Percentiles rank a stretch among this genome's conserved stretches.
Conservation (phyloP, 1,140 invertebrate genomes). For the Caenorhabditis inopinata region DNA sequence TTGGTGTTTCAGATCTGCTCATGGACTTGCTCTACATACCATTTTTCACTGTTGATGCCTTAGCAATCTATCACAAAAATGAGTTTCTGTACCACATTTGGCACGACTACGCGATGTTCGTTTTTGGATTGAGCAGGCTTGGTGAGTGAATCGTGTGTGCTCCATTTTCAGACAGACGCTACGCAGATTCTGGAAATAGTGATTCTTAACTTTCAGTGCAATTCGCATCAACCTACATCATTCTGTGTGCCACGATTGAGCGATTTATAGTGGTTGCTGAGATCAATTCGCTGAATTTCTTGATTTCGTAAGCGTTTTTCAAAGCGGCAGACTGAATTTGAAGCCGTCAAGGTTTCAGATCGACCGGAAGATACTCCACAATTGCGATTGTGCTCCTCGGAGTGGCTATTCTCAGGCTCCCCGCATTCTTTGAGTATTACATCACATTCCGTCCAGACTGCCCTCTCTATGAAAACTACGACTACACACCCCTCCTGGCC, state of each 20-base stretch:
- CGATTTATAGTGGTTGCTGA: constrained; percentile 56
- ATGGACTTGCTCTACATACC: constrained; percentile 58
- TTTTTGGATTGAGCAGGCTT: constrained; percentile 54
- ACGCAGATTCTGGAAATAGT: too few species aligned
- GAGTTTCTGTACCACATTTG: constrained; percentile 54
- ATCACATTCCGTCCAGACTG: constrained; percentile 50
- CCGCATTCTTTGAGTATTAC: constrained; percentile 56
- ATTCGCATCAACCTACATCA: constrained; percentile 59
- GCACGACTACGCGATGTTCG: constrained; percentile 55
- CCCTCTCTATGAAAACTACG: constrained; percentile 52
- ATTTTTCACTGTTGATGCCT: constrained; percentile 56
- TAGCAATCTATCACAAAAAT: constrained; percentile 53
- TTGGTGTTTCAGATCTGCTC: constrained; percentile 51
- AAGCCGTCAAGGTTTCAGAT: too few species aligned
- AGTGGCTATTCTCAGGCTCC: constrained; percentile 50
- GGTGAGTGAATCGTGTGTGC: too few species aligned
- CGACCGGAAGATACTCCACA: constrained; percentile 45
- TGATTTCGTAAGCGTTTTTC: constrained; percentile 51
- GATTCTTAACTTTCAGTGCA: constrained; percentile 49
- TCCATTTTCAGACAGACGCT: too few species aligned
- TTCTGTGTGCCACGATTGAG: constrained; percentile 55
- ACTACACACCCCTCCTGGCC: constrained; percentile 53
- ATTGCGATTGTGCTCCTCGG: constrained; percentile 40
- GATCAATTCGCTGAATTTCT: constrained; percentile 45
- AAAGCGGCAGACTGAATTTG: too few species aligned